Evolutionary conservation across 2,797 vertebrate species (phyloP), one percentile per base, ranked within the genome.

Genomic region (Tolypeutes matacus): DNA sequence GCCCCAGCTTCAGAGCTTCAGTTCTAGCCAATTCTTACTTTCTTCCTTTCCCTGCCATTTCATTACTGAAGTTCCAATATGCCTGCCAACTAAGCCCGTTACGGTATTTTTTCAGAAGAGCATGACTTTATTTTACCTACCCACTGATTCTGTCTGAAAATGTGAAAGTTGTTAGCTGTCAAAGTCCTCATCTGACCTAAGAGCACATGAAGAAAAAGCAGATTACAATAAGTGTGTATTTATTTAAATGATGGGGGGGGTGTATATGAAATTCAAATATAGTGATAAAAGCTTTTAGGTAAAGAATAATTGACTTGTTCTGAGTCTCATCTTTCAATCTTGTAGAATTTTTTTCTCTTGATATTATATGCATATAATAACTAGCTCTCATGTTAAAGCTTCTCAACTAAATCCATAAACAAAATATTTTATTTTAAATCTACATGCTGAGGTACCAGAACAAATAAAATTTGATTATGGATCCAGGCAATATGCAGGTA

Each of bases 371-470:
- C 27, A 75, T 73, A 58, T 62, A 42, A 85, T 31, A 96, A 86
- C 29, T 92, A 91, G 13, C 31, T 96, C 36, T 88, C 69, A 92
- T 49, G 82, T 62, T 96, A 84, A 89, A 49, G n/a, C 86, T 96
- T 60, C 21, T 95, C 78, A 81, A 83, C 23, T 93, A 87, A 91
- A 76, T 36, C 4, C n/a, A 84, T 67, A 87, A 60, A 83, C 64
- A 86, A 92, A 90, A 39, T 76, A 83, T 90, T 46, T 73, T 46
- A 46, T 46, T 73, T 46, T 46, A 91, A 64, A 42, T 87, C 1
- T 76, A 15, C 36, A 51, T n/a, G 58, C 56, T 84, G 60, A 91
- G 27, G 83, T 80, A 20, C 65, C 89, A 97, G 73, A 92, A 95
- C 81, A 97, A 76, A 15, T 93, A 93, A 62, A 39, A 73, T 46